Evolutionary conservation across 2,888 invertebrate genomes (phyloP), one percentile per base, ranked within the genome.

Genomic region (Allygus modestus): DNA sequence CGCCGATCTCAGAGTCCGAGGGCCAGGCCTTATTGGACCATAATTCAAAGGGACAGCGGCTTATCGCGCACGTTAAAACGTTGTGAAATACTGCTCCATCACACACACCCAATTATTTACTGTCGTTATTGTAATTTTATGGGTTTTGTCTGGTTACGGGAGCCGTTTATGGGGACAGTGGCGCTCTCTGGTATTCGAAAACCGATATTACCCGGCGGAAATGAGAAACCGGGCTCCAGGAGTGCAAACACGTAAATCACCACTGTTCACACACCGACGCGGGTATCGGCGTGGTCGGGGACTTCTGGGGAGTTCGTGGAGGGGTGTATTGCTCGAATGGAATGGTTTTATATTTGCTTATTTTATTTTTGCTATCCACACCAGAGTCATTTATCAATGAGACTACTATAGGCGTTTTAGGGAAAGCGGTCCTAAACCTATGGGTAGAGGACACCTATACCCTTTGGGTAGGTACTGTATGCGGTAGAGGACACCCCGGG

Each of bases 101-200:
- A 20, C 28, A 75, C n/a, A 75, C 73, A 43, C 37, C 73, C 73
- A 75, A 75, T 75, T 75, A 75, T 75, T 75, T 75, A 75, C 73
- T 20, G 73, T 75, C 73, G 73, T 75, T 75, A 75, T 75, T 41
- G 28, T 75, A 75, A 75, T 75, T 75, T 75, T 75, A 75, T 75
- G 73, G 37, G 73, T 37, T 75, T n/a, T 20, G 73, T 75, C 73
- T 75, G 73, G 23, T 75, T 37, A 75, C 73, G 73, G 73, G 73
- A 75, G 73, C 73, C 73, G 73, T 75, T 75, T 75, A 75, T 75
- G 43, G 43, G 28, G 65, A 69, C 73, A 43, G 73, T 75, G 73
- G 73, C 73, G 73, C 73, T 75, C 41, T 75, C 33, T n/a, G 26
- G 73, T 31, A 33, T 26, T 43, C 43, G 69, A 75, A 75, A 75